These are phyloP conservation scores for Tangara arthus DNA, from an alignment of 2,797 vertebrate genomes.

Conservation along the genomic window DNA sequence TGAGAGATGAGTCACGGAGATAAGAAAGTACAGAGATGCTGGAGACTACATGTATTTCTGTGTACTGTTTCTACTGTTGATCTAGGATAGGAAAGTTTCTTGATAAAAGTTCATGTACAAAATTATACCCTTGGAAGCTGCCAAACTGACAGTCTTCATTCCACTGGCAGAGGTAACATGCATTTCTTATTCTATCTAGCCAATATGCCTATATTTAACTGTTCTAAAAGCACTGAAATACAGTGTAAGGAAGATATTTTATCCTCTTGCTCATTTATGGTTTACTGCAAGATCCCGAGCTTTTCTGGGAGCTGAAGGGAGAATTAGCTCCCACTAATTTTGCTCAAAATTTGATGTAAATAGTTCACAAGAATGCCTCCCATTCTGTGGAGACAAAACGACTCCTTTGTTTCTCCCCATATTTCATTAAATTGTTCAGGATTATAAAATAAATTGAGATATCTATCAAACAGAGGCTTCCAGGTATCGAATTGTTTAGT, in stretches of 20 bases:
- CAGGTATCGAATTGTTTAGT: background rate
- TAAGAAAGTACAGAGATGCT: background rate
- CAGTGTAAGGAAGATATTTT: slow-evolving; percentile 5
- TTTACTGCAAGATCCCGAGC: slow-evolving; percentile 37
- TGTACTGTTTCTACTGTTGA: background rate
- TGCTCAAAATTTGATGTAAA: background rate
- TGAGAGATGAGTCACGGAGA: slow-evolving; percentile 19
- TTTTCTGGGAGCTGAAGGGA: slow-evolving; percentile 6
- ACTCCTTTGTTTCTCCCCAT: background rate
- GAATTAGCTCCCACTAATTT: slow-evolving; percentile 13
- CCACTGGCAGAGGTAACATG: slow-evolving; percentile 29
- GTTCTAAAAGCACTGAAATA: background rate
- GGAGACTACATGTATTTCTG: background rate
- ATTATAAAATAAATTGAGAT: background rate
- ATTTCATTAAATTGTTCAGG: background rate
- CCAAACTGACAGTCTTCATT: slow-evolving; percentile 29
- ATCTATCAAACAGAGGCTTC: background rate
- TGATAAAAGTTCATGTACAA: slow-evolving; percentile 15
- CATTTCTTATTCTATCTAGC: slow-evolving; percentile 4
- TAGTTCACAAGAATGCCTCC: background rate
- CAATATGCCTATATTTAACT: slow-evolving; percentile 28
- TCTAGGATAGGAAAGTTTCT: slow-evolving; percentile 34
- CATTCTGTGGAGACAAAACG: background rate
- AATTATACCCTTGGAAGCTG: slow-evolving; percentile 24
- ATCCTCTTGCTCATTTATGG: slow-evolving; percentile 44